A percentile compares a stretch with the other conserved stretches of the same genome.
Evolutionary conservation across 2,113 vertebrate genomes (phyloP).

Genomic region (Nerophis lumbriciformis): DNA sequence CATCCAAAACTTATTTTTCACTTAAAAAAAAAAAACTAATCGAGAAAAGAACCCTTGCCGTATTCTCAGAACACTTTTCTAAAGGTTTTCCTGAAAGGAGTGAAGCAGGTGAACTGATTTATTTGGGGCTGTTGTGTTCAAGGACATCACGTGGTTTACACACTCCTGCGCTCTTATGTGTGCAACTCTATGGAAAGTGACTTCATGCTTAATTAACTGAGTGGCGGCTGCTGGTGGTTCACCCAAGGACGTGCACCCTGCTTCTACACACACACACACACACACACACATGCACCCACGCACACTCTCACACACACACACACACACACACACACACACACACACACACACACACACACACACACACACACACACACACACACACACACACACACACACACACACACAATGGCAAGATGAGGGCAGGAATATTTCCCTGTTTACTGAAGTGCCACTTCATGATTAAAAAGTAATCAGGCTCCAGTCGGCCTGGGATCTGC

Average conservation of each 20-base stretch:
- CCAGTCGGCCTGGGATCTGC: slow-evolving; percentile 51
- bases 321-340: slow-evolving; percentile 14
- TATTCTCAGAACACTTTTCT: too few relatives aligned
- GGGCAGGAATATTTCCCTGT: slow-evolving; percentile 57
- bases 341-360: slow-evolving; percentile 1
- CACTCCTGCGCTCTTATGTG: slow-evolving; percentile 21
- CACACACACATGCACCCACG: slow-evolving; percentile 13
- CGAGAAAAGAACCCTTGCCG: too few relatives aligned
- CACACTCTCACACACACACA: slow-evolving; percentile 8
- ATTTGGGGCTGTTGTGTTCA: slow-evolving; percentile 8
- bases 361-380: slow-evolving; percentile 13
- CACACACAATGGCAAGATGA: slow-evolving; percentile 31
- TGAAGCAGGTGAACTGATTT: too few relatives aligned
- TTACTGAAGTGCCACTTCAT: slow-evolving; percentile 64
- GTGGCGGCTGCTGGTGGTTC: slow-evolving; percentile 46
- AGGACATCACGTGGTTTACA: slow-evolving; percentile 35
- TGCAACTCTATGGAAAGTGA: slow-evolving; percentile 37
- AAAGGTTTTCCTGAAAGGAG: too few relatives aligned
- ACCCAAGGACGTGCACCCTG: slow-evolving; percentile 50
- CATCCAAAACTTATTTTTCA: too few relatives aligned
- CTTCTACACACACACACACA: slow-evolving; percentile 11
- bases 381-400: slow-evolving; percentile 11
- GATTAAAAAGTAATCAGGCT: slow-evolving; percentile 69
- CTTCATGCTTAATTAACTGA: slow-evolving; percentile 51
- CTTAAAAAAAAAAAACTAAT: too few relatives aligned